Base-by-base conservation (phyloP, 2,888 invertebrate genomes). In the Hemistola chrysoprasaria region DNA sequence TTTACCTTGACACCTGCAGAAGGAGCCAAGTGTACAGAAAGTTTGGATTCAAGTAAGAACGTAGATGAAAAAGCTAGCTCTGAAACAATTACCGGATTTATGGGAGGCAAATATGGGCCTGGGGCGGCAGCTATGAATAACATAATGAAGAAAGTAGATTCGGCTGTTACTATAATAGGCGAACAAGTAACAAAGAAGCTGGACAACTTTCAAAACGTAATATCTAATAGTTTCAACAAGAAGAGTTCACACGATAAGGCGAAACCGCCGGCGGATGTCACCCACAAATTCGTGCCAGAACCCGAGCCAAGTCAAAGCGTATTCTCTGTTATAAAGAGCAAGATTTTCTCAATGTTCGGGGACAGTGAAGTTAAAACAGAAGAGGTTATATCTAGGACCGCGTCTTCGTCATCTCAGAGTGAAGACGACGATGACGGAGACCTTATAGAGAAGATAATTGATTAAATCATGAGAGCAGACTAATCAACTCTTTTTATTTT, bases 321-420 rank as follows among this genome's bases (percentile, higher is more conserved):
- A 4, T 73, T 77, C 23, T 44, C 61, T 20, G 33, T 58, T 0
- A 59, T 75, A 20, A 74, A 64, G 32, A 61, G 62, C 0, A 75
- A 56, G 42, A 56, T 77, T 21, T 65, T 46, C 26, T 65, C 74
- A 1, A 63, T 77, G 23, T 75, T 77, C 27, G 31, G 42, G 8
- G 63, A 70, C 0, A 44, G 35, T 5, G 55, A 55, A 10, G 41
- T 35, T 7, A 38, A 42, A 22, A 26, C 40, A 9, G 45, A 49
- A 3, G 23, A 8, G 27, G 16, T 33, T 1, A 11, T 31, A 28
- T 21, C 46, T 6, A 47, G 41, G 4, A 27, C 21, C 6, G 2
- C 33, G 2, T 34, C 39, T 20, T 35, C 35, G 22, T 28, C 28
- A 6, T 31, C 29, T 8, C 9, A 22, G 4, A 30, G 25, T 7